phyloP scores from a whole-genome alignment of 1,140 invertebrate genomes.

The Saxidomus purpurata region DNA sequence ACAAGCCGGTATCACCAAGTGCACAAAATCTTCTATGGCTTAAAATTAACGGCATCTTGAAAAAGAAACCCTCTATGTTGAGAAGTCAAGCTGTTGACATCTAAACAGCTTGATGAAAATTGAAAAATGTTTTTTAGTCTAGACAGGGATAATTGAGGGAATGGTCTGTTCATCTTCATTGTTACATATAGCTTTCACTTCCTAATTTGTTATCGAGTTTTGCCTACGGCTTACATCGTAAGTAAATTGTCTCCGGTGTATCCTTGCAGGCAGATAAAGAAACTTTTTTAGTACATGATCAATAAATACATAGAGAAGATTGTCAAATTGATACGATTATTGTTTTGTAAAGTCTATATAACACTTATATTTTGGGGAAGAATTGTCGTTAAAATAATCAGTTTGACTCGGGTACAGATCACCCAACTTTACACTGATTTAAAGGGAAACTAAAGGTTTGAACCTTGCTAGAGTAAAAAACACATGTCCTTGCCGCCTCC shows the following conservation, averaged over 20 bases:
- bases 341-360: background rate
- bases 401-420: too few species aligned
- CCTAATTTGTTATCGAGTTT: conserved; percentile 52
- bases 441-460: too few species aligned
- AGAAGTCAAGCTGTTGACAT: background rate
- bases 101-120: conserved; percentile 12
- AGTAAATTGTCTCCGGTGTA: conserved; percentile 35
- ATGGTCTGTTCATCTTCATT: background rate
- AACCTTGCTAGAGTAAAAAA: too few species aligned
- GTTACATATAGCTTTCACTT: conserved; percentile 22
- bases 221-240: conserved; percentile 4
- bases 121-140: conserved; percentile 25
- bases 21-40: too few species aligned
- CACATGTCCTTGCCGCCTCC: too few species aligned
- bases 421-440: too few species aligned
- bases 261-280: conserved; percentile 8
- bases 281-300: background rate
- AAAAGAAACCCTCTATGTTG: background rate
- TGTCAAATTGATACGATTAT: background rate
- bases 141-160: conserved; percentile 43
- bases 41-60: too few species aligned
- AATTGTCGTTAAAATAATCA: too few species aligned
- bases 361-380: too few species aligned
- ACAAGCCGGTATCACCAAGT: too few species aligned
- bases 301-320: background rate